Percentiles rank a stretch among this genome's conserved stretches.
These are phyloP conservation scores for Agriopis marginaria DNA, from an alignment of 2,888 invertebrate species.

Conservation along the genomic window DNA sequence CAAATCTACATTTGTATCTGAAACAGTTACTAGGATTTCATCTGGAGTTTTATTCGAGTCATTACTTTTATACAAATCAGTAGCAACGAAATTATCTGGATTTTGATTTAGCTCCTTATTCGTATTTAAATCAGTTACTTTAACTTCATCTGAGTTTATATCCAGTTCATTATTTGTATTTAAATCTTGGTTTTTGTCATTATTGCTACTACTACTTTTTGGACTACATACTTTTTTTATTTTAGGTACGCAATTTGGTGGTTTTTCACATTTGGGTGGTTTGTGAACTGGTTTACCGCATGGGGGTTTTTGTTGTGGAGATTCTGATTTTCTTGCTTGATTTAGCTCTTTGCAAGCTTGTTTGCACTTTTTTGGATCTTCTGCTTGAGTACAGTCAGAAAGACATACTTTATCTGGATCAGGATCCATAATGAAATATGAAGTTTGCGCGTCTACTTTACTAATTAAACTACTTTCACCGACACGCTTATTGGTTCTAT, in stretches of 20 bases:
- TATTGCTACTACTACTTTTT: slow-evolving; percentile 6
- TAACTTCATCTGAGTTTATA: not conserved
- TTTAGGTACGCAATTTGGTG: slow-evolving; percentile 21
- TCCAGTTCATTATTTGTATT: not conserved
- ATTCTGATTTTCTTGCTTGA: slow-evolving; percentile 5
- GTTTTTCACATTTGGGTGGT: slow-evolving; percentile 19
- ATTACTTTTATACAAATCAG: not conserved
- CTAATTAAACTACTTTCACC: slow-evolving; percentile 21
- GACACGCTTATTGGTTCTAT: slow-evolving; percentile 22
- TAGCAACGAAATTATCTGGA: not conserved
- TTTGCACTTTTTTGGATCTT: slow-evolving; percentile 18
- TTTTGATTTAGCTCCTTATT: not conserved
- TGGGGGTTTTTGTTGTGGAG: slow-evolving; percentile 12
- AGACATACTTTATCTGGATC: slow-evolving; percentile 16
- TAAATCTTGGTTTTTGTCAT: slow-evolving; percentile 2
- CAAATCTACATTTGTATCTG: not conserved
- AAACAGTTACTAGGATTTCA: not conserved
- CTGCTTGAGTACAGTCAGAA: not conserved
- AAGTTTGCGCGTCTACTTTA: slow-evolving; percentile 38
- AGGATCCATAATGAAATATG: slow-evolving; percentile 25
- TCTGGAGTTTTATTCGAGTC: no score
- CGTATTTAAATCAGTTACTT: not conserved
- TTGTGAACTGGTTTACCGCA: slow-evolving; percentile 12
- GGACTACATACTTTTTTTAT: slow-evolving; percentile 14
- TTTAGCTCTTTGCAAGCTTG: slow-evolving; percentile 12